Evolutionary conservation across 2,888 invertebrate species (phyloP).

Genomic region (Hedychridium roseum): DNA sequence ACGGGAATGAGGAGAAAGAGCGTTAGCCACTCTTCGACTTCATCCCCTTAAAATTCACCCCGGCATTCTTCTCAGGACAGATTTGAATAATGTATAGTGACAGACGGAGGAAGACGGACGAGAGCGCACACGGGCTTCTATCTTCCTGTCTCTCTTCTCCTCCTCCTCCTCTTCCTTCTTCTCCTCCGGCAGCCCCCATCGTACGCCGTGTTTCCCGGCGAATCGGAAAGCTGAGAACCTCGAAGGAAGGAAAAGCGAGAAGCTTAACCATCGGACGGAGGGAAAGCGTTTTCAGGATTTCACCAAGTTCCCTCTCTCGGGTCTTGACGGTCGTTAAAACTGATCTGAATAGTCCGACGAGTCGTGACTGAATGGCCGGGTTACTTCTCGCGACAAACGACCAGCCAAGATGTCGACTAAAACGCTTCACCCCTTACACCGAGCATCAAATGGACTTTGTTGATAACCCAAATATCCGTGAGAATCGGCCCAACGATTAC

Average conservation of each 20-base stretch:
- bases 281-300: constrained; percentile 22
- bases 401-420: too few species aligned
- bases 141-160: background rate
- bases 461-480: too few species aligned
- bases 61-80: constrained; percentile 32
- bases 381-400: too few species aligned
- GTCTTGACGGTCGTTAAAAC: constrained; percentile 29
- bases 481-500: too few species aligned
- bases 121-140: too few species aligned
- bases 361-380: too few species aligned
- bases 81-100: constrained; percentile 43
- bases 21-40: constrained; percentile 29
- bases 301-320: constrained; percentile 1
- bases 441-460: too few species aligned
- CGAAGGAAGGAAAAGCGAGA: constrained; percentile 2
- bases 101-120: constrained; percentile 18
- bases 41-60: constrained; percentile 42
- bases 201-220: too few species aligned
- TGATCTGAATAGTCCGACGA: constrained; percentile 16
- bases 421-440: too few species aligned
- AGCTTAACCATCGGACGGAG: constrained; percentile 1
- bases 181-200: constrained; percentile 5
- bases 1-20: too few species aligned
- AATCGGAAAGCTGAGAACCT: constrained; percentile 31
- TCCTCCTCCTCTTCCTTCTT: background rate